Evolutionary conservation across 2,113 vertebrate species (phyloP).

Genomic region (Acanthochromis polyacanthus): DNA sequence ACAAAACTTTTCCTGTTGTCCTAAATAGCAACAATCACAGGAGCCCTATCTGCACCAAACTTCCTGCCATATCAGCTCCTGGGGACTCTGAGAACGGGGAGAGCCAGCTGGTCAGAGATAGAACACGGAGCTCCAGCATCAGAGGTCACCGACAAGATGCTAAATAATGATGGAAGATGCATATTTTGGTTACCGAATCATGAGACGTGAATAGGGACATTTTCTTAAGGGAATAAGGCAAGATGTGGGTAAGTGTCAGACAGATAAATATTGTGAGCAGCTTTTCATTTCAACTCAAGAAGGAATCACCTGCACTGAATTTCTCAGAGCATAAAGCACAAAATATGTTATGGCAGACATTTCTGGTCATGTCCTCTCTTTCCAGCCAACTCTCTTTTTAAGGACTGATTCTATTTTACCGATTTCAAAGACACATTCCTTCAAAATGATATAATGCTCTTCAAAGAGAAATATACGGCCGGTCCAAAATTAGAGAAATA

Average conservation of each 20-base stretch:
- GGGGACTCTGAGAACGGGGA: conserved; percentile 49
- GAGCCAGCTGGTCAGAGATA: conserved; percentile 32
- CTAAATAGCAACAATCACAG: conserved; percentile 76
- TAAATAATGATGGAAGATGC: background rate
- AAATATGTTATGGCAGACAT: background rate
- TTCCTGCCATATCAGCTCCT: conserved; percentile 72
- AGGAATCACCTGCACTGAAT: background rate
- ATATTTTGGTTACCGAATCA: background rate
- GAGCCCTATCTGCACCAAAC: conserved; percentile 62
- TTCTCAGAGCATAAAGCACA: background rate
- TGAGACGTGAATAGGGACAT: background rate
- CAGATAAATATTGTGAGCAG: too few species aligned
- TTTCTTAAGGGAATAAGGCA: background rate
- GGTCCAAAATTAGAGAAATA: conserved; percentile 10
- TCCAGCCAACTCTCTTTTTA: conserved; percentile 9
- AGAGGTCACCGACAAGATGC: conserved; percentile 5
- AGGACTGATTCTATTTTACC: background rate
- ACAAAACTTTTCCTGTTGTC: conserved; percentile 75
- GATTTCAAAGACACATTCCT: conserved; percentile 30
- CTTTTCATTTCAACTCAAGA: background rate
- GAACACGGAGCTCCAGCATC: conserved; percentile 29
- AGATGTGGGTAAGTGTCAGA: too few species aligned
- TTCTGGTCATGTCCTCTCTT: conserved; percentile 1
- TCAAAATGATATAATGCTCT: conserved; percentile 26
- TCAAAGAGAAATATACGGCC: conserved; percentile 20